phyloP scores from a whole-genome alignment of 35 echinoderm and acorn worm species.

The Eucidaris tribuloides region DNA sequence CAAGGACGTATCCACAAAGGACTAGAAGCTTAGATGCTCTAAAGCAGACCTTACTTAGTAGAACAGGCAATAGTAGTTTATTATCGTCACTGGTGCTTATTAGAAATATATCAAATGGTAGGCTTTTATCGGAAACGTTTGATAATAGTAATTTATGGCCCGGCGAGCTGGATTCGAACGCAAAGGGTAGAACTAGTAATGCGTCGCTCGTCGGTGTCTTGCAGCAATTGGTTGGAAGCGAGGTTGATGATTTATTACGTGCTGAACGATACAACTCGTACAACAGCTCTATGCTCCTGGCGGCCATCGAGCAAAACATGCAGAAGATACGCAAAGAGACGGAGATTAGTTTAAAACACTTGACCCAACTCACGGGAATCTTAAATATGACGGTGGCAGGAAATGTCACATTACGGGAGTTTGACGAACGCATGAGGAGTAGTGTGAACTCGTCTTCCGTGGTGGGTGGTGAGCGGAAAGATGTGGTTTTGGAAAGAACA shows the following conservation, averaged over 20 bases:
- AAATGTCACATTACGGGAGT: conserved; percentile 3
- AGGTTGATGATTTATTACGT: neutral
- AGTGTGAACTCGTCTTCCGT: too few relatives aligned
- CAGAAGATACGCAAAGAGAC: conserved; percentile 81
- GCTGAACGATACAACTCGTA: neutral
- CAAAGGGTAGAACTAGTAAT: conserved; percentile 17
- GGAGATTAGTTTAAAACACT: conserved; percentile 68
- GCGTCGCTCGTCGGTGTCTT: neutral
- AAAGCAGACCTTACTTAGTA: conserved; percentile 4
- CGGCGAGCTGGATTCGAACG: too few relatives aligned
- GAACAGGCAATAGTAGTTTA: conserved; percentile 24
- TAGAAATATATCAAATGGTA: neutral
- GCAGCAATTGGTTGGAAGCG: neutral
- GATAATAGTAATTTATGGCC: neutral
- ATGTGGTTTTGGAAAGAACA: too few relatives aligned
- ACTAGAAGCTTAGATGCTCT: conserved; percentile 26
- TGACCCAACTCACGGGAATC: conserved; percentile 64
- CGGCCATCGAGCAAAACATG: conserved; percentile 89
- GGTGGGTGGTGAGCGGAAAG: too few relatives aligned
- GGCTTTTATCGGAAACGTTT: neutral
- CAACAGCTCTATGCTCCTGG: conserved; percentile 69
- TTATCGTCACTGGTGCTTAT: conserved; percentile 18
- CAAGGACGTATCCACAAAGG: conserved; percentile 19
- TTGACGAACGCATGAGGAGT: conserved; percentile 12
- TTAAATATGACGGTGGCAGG: conserved; percentile 3